Percentiles rank a stretch among this genome's conserved stretches.
These are phyloP conservation scores for Turdus rufiventris DNA, from an alignment of 2,113 vertebrate species.

Conservation along the genomic window DNA sequence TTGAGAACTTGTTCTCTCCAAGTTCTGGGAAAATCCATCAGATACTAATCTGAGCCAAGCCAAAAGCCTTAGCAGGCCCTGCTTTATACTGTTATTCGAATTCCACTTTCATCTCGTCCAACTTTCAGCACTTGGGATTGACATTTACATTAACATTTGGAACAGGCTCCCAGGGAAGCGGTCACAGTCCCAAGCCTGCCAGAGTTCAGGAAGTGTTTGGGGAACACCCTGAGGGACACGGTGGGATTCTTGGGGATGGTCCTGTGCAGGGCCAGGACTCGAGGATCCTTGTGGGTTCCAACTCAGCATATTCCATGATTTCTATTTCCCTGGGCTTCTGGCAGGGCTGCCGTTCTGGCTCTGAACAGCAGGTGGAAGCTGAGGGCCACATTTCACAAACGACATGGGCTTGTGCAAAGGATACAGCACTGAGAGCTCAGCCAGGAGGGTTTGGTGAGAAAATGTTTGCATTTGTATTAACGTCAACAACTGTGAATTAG, in stretches of 20 bases:
- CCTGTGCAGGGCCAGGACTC: neutral
- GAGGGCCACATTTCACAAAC: neutral
- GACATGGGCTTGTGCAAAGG: neutral
- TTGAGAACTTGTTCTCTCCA: neutral
- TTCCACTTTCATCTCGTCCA: neutral
- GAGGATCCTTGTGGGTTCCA: neutral
- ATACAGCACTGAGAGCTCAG: neutral
- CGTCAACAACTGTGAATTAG: neutral
- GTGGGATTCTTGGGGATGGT: neutral
- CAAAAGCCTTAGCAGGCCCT: neutral
- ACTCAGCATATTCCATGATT: neutral
- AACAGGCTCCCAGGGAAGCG: neutral
- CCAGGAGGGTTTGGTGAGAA: neutral
- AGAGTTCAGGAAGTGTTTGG: rapidly evolving
- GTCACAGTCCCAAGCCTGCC: no score
- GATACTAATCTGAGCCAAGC: neutral
- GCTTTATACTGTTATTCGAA: neutral
- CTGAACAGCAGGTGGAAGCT: constrained; percentile 70
- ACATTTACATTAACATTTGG: neutral
- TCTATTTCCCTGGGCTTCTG: rapidly evolving
- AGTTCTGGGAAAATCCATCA: neutral
- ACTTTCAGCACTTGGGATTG: neutral
- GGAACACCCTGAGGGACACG: neutral
- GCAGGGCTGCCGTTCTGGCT: constrained; percentile 37
- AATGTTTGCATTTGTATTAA: neutral